phyloP scores from a whole-genome alignment of 35 echinoderm and acorn worm genomes.

The Lytechinus pictus region DNA sequence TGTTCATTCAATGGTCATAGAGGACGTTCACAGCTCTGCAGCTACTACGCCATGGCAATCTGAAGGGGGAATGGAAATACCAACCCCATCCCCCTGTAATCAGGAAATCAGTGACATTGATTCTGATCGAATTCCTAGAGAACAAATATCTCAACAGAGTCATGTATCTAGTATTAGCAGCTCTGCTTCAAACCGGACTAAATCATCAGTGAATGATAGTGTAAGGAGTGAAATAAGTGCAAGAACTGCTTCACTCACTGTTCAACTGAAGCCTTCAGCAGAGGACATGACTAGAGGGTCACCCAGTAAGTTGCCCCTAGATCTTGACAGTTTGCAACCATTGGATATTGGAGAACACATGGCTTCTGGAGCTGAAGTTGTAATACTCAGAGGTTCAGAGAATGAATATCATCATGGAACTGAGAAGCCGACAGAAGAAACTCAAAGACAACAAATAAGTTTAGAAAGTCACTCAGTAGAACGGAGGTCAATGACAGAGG shows the following conservation, averaged over 20 bases:
- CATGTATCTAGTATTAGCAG: neutral
- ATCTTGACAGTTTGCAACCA: conserved; percentile 19
- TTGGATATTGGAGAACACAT: conserved; percentile 29
- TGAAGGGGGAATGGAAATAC: neutral
- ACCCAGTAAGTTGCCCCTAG: conserved; percentile 1
- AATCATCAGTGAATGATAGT: neutral
- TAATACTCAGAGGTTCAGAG: conserved; percentile 23
- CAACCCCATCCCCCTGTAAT: neutral
- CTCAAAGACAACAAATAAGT: neutral
- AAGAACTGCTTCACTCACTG: neutral
- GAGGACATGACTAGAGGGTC: conserved; percentile 18
- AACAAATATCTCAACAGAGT: conserved; percentile 6
- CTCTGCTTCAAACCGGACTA: neutral
- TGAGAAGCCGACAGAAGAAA: neutral
- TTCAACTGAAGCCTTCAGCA: neutral
- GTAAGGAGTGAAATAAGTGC: neutral
- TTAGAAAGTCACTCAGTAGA: neutral
- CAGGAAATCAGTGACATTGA: neutral
- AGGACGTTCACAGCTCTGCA: conserved; percentile 10
- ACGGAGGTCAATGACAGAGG: neutral
- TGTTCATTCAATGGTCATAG: neutral
- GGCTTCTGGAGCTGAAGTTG: conserved; percentile 40
- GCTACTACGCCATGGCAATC: conserved; percentile 52
- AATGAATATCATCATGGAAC: neutral
- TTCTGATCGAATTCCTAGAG: conserved; percentile 25